These are phyloP conservation scores for Spodoptera frugiperda DNA, from an alignment of 1,140 invertebrate species.

Conservation along the genomic window DNA sequence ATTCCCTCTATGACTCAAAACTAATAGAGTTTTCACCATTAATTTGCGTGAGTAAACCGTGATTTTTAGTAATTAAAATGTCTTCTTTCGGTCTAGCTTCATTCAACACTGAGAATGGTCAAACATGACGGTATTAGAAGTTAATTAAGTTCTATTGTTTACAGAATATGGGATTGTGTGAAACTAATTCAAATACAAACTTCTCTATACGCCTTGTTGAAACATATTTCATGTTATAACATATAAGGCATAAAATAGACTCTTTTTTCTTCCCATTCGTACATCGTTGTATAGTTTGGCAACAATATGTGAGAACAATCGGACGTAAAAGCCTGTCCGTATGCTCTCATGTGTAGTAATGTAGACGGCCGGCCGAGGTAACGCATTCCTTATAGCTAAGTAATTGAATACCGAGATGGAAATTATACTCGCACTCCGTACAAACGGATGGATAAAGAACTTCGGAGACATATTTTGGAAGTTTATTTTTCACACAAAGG, in stretches of 20 bases:
- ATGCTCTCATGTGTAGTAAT: conserved; percentile 56
- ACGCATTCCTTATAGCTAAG: conserved; percentile 41
- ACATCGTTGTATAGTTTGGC: conserved; percentile 45
- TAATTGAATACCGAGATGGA: conserved; percentile 24
- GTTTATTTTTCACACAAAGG: too few relatives aligned
- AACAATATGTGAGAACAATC: conserved; percentile 70
- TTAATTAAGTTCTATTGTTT: not conserved
- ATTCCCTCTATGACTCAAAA: too few relatives aligned
- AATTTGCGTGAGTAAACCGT: too few relatives aligned
- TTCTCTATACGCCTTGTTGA: too few relatives aligned
- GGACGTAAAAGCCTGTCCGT: conserved; percentile 62
- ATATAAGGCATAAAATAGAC: too few relatives aligned
- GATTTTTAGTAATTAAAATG: too few relatives aligned
- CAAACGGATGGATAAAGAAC: not conserved
- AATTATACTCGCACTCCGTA: not conserved
- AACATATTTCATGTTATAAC: too few relatives aligned
- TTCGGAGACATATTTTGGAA: too few relatives aligned
- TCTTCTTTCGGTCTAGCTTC: too few relatives aligned
- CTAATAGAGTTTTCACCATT: too few relatives aligned
- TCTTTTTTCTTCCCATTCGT: not conserved
- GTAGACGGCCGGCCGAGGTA: conserved; percentile 38
- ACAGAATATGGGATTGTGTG: not conserved
- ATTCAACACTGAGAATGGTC: too few relatives aligned
- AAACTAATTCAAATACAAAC: not conserved
- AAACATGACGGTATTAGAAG: not conserved